These are phyloP conservation scores for Argyra leucocephala DNA, from an alignment of 2,888 invertebrate species.

Conservation along the genomic window DNA sequence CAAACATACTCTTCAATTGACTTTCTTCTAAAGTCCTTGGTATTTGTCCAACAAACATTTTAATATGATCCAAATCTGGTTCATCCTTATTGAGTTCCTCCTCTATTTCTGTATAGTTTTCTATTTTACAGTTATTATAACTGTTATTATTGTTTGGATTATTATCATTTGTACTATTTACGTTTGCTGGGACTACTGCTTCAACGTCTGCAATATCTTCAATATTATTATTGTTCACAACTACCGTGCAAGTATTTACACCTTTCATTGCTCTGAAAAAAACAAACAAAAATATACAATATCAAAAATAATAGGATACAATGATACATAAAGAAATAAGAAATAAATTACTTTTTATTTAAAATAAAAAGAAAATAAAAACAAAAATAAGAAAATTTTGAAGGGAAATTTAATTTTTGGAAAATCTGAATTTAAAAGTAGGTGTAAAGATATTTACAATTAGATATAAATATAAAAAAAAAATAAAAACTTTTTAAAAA, in stretches of 20 bases:
- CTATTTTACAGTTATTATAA: slow-evolving; percentile 7
- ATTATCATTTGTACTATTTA: not conserved
- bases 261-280: too few relatives aligned
- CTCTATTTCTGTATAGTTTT: slow-evolving; percentile 2
- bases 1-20: slow-evolving; percentile 87
- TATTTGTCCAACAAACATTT: slow-evolving; percentile 97
- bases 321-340: not conserved
- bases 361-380: not conserved
- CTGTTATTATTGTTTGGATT: not conserved
- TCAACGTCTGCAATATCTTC: too few relatives aligned
- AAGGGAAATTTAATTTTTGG: slow-evolving; percentile 1
- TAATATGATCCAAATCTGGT: slow-evolving; percentile 96
- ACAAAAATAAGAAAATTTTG: not conserved
- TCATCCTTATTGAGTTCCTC: slow-evolving; percentile 50
- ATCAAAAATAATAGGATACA: too few relatives aligned
- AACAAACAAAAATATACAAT: too few relatives aligned
- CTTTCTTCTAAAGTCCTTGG: slow-evolving; percentile 95
- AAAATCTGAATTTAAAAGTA: not conserved
- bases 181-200: not conserved
- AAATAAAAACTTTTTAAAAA: too few relatives aligned
- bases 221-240: too few relatives aligned
- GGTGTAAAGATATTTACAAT: too few relatives aligned
- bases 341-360: not conserved
- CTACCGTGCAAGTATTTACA: too few relatives aligned
- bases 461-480: too few relatives aligned